These are phyloP conservation scores for Amazona vittata DNA, from an alignment of 2,113 vertebrate species.

Conservation along the genomic window DNA sequence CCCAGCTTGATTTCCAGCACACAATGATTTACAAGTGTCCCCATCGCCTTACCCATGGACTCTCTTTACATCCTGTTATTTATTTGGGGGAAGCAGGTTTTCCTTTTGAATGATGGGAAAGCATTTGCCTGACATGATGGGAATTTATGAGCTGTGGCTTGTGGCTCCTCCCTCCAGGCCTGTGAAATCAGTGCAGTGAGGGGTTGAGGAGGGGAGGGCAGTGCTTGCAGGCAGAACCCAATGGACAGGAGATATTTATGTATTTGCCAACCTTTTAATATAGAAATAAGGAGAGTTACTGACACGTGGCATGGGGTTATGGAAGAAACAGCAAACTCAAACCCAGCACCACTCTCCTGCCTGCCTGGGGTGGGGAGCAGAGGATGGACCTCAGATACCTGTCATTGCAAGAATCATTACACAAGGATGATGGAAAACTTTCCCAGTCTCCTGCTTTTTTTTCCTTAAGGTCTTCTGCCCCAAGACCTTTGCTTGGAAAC, in stretches of 20 bases:
- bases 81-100: constrained; percentile 47
- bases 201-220: neutral
- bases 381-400: neutral
- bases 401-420: neutral
- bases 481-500: neutral
- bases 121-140: constrained; percentile 47
- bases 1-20: neutral
- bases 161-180: constrained; percentile 6
- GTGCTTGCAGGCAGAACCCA: neutral
- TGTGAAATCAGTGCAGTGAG: neutral
- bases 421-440: neutral
- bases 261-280: constrained; percentile 55
- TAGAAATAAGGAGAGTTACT: constrained; percentile 46
- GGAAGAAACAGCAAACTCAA: constrained; percentile 31
- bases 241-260: constrained; percentile 58
- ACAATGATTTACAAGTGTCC: constrained; percentile 15
- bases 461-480: neutral
- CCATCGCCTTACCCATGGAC: neutral
- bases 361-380: neutral
- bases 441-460: neutral
- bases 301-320: neutral
- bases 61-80: constrained; percentile 34
- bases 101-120: constrained; percentile 64
- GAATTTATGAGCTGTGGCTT: constrained; percentile 61
- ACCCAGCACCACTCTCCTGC: constrained; percentile 52